phyloP scores from a whole-genome alignment of 2,888 invertebrate genomes.

The Choreutis nemorana region DNA sequence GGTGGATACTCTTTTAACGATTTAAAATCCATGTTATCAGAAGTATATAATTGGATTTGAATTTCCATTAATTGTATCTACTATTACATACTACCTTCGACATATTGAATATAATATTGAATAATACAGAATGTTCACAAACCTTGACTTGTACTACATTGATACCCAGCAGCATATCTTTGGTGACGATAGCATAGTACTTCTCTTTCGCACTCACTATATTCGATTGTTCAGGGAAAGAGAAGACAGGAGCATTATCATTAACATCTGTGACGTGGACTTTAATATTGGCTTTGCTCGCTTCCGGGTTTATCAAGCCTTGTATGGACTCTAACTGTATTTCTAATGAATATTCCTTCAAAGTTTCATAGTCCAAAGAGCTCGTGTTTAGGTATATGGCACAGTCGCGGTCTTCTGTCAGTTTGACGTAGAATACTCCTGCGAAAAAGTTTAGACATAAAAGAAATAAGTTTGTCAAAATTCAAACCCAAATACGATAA shows the following conservation, averaged over 20 bases:
- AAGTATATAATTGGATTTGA: background rate
- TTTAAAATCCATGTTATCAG: background rate
- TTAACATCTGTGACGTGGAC: constrained; percentile 88
- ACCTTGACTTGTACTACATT: constrained; percentile 82
- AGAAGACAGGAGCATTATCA: constrained; percentile 86
- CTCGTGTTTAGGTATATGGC: constrained; percentile 76
- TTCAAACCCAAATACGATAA: no score
- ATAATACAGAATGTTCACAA: constrained; percentile 8
- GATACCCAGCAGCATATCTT: constrained; percentile 76
- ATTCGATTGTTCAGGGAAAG: constrained; percentile 69
- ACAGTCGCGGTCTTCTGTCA: constrained; percentile 84
- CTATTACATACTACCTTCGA: background rate
- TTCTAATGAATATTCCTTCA: constrained; percentile 76
- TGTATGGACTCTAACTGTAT: constrained; percentile 81
- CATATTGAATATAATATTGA: background rate
- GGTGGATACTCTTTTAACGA: no score
- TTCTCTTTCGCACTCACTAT: constrained; percentile 69
- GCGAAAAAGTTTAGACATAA: no score
- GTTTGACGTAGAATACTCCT: constrained; percentile 76
- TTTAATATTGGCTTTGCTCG: constrained; percentile 76
- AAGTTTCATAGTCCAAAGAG: constrained; percentile 80
- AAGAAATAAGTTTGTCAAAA: no score
- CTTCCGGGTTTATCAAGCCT: constrained; percentile 81
- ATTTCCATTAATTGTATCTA: background rate
- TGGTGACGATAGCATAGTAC: constrained; percentile 82